Percentiles rank a stretch among this genome's conserved stretches.
Conservation (phyloP, 2,113 vertebrate genomes). For the Dolichotis patagonum region DNA sequence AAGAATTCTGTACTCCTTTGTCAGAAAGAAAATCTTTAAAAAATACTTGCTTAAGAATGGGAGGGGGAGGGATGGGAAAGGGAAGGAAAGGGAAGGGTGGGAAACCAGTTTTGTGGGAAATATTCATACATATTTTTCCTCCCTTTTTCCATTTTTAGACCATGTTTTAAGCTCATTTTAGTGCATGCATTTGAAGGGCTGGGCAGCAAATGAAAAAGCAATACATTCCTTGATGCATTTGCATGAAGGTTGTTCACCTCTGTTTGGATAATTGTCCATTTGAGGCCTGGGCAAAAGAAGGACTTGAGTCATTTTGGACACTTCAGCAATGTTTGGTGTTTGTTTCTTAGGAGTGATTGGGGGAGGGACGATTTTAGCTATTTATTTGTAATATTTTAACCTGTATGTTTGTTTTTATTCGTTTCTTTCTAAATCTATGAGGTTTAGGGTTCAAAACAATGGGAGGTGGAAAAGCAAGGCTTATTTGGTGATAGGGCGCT, state of each 20-base stretch:
- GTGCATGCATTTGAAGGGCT: conserved; percentile 82
- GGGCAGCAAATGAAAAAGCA: conserved; percentile 82
- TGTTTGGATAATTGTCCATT: conserved; percentile 76
- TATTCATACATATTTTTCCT: conserved; percentile 82
- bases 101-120: conserved; percentile 78
- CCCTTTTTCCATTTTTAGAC: conserved; percentile 80
- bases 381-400: conserved; percentile 76
- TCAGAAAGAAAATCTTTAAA: conserved; percentile 72
- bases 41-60: conserved; percentile 74
- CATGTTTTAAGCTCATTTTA: conserved; percentile 80
- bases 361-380: conserved; percentile 78
- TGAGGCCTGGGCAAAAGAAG: conserved; percentile 79
- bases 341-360: conserved; percentile 78
- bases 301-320: conserved; percentile 77
- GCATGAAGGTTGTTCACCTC: conserved; percentile 81
- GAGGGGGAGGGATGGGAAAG: conserved; percentile 54
- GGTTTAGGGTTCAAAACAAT: conserved; percentile 61
- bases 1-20: conserved; percentile 69
- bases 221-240: conserved; percentile 84
- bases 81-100: conserved; percentile 70
- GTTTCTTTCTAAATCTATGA: conserved; percentile 56
- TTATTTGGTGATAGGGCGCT: conserved; percentile 49
- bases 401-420: conserved; percentile 66
- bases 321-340: conserved; percentile 77
- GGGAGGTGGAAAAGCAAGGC: conserved; percentile 48